Conservation (phyloP, 2,888 invertebrate genomes). For the Diaphora mendica region DNA sequence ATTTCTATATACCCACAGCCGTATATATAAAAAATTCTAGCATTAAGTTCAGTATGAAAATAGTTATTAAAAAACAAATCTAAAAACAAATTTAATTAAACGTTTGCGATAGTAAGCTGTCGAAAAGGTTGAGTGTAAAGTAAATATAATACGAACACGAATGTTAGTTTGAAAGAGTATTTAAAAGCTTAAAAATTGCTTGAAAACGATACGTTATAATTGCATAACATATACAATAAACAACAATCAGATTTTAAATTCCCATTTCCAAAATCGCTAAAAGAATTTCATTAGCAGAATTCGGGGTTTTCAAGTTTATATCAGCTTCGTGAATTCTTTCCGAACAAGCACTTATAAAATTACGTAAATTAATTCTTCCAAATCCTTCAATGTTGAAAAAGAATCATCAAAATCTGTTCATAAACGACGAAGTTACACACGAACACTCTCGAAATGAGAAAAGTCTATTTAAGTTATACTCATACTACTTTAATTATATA, state of each 20-base stretch:
- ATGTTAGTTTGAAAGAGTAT: neutral
- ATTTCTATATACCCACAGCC: too few relatives aligned
- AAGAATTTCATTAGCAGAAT: neutral
- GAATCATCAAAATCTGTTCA: too few relatives aligned
- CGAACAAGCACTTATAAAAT: slow-evolving; percentile 31
- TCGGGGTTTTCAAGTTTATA: neutral
- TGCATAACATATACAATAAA: neutral
- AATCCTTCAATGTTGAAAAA: slow-evolving; percentile 50
- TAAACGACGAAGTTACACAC: too few relatives aligned
- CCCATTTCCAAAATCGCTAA: neutral
- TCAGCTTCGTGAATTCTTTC: slow-evolving; percentile 1
- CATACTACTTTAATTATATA: slow-evolving; percentile 30
- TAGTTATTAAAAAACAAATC: neutral
- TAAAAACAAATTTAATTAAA: neutral
- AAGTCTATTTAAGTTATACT: slow-evolving; percentile 55
- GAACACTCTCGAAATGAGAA: too few relatives aligned
- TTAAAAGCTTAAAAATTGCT: neutral
- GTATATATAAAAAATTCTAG: neutral
- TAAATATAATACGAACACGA: neutral
- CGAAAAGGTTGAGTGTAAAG: neutral
- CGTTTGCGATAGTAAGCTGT: too few relatives aligned
- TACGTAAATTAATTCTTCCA: slow-evolving; percentile 38
- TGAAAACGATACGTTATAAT: neutral
- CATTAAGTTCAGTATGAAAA: neutral
- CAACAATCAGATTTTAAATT: neutral